These are phyloP conservation scores for Zygogramma bicolorata DNA, from an alignment of 2,888 invertebrate species.

Conservation along the genomic window DNA sequence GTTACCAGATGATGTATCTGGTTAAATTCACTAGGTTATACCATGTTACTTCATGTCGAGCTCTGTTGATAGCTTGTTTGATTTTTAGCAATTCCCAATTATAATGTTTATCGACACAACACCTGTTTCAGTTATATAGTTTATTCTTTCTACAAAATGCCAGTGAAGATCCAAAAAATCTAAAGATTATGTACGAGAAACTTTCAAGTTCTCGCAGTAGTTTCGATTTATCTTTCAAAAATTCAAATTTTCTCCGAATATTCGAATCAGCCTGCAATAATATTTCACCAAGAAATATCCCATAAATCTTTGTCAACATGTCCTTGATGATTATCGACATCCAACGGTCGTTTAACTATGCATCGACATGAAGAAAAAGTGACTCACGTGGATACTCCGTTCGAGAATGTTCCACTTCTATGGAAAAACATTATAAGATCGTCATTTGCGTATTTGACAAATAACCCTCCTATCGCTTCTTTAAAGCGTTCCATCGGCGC, in stretches of 20 bases:
- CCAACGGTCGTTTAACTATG: background rate
- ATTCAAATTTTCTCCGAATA: background rate
- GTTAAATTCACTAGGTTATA: too few relatives aligned
- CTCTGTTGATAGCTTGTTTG: too few relatives aligned
- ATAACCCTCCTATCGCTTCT: conserved; percentile 26
- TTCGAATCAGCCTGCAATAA: background rate
- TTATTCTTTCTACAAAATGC: too few relatives aligned
- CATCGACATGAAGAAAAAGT: background rate
- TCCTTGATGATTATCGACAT: conserved; percentile 7
- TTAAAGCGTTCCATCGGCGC: conserved; percentile 7
- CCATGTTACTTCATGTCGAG: too few relatives aligned
- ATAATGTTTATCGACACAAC: too few relatives aligned
- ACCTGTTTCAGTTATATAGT: too few relatives aligned
- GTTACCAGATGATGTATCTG: too few relatives aligned
- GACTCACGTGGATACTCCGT: background rate
- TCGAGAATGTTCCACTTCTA: conserved; percentile 6
- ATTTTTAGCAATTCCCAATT: too few relatives aligned
- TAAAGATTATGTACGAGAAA: too few relatives aligned
- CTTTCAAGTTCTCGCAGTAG: too few relatives aligned
- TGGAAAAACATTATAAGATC: conserved; percentile 11
- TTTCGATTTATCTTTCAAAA: too few relatives aligned
- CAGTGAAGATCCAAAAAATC: too few relatives aligned
- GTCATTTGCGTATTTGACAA: conserved; percentile 28
- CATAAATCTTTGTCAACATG: background rate
- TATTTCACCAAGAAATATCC: background rate